phyloP scores from a whole-genome alignment of 2,888 invertebrate species.

The Norana najaformis region DNA sequence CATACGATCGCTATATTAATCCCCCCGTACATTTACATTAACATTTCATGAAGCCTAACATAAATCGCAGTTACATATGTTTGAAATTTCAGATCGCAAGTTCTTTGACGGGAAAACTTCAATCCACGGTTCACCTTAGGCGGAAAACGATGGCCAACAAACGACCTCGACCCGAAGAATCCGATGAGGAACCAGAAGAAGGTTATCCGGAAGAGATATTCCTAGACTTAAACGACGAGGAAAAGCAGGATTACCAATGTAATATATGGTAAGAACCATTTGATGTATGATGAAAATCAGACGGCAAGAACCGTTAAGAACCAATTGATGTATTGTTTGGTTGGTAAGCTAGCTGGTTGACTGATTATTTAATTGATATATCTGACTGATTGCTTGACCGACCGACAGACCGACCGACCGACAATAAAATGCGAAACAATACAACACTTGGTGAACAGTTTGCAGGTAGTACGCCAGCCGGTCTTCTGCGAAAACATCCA shows the following conservation, averaged over 20 bases:
- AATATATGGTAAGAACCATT: background rate
- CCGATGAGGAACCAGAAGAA: background rate
- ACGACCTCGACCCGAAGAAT: background rate
- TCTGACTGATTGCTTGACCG: no score
- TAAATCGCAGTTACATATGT: background rate
- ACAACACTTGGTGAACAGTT: background rate
- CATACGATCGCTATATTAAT: no score
- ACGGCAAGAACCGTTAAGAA: no score
- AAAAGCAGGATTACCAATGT: background rate
- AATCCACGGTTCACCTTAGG: background rate
- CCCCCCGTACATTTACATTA: no score
- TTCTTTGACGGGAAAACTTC: background rate
- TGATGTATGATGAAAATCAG: background rate
- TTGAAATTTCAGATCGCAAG: background rate
- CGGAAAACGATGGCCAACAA: background rate
- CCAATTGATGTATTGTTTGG: no score
- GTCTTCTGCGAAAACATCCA: background rate
- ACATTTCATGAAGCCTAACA: no score
- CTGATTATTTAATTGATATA: no score
- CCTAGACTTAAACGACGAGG: background rate
- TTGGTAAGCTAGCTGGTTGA: no score
- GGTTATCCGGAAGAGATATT: slow-evolving; percentile 14
- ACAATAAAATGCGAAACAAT: no score
- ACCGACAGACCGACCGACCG: no score
- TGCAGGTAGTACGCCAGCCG: background rate